Evolutionary conservation across 2,888 invertebrate genomes (phyloP), one percentile per base, ranked within the genome.

Genomic region (Pseudeuparius sepicola): DNA sequence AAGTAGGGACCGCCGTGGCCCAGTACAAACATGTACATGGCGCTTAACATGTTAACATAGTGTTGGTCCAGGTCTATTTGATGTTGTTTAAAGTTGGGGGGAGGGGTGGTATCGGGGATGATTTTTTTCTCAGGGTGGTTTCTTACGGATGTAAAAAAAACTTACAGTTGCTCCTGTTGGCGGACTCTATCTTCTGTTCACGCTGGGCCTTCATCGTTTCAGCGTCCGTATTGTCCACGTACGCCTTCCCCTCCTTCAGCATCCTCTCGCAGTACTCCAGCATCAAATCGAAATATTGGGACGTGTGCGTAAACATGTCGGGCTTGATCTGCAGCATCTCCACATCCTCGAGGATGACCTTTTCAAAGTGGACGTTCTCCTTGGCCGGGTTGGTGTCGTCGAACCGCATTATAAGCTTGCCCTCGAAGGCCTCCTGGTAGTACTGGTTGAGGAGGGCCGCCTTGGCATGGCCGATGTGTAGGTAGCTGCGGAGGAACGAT

Each of bases 301-400:
- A 98, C 0, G 97, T 94, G 60, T 92, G 89, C 0, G 94, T 89
- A 60, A 90, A 94, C 31, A 75, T 57, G 60, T 99, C 92, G 0
- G 92, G 90, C 53, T 88, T 85, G 34, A 99, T 83, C 56, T 94
- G 78, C 30, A 99, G 61, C 75, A 94, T 71, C 43, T 79, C 73
- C 15, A 99, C 71, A 63, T 99, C 98, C 59, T 92, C 87, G 34
- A 96, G 63, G 52, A 99, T 99, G 0, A 92, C 94, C 70, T 94
- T 78, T 59, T 98, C 98, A 66, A 93, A 99, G 47, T 97, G 88
- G 1, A 82, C 84, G 52, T 92, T 89, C 58, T 98, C 98, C 59
- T 98, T 98, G 9, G 94, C 97, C 3, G 98, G 98, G 66, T 99
- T 99, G 4, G 98, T 99, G 60, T 99, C 98, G 64, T 99, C 98